A percentile compares a stretch with the other conserved stretches of the same genome.
phyloP scores from a whole-genome alignment of 2,888 invertebrate species.

The Tridacna gigas region DNA sequence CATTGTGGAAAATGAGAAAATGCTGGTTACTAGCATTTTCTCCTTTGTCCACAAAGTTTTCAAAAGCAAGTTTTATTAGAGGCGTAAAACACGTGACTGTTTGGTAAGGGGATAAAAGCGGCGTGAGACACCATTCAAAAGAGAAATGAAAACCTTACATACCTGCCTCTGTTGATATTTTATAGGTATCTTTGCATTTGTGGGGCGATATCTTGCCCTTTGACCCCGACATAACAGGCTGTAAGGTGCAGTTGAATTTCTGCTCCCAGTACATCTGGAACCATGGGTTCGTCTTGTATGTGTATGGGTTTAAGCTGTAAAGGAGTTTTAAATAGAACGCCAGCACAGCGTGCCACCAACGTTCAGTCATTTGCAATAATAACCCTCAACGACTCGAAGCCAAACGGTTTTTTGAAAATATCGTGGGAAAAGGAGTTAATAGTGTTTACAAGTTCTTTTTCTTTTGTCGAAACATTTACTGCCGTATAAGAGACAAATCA shows the following conservation, averaged over 20 bases:
- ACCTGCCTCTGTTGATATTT: constrained; percentile 3
- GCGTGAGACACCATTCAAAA: background rate
- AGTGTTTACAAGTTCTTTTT: too few species aligned
- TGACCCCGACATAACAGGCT: background rate
- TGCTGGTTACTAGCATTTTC: background rate
- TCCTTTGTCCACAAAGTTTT: background rate
- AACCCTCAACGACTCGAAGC: too few species aligned
- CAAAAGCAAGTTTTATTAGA: background rate
- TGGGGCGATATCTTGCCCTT: background rate
- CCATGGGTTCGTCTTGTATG: constrained; percentile 84
- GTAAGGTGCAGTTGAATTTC: constrained; percentile 83
- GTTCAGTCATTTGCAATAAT: too few species aligned
- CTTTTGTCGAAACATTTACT: too few species aligned
- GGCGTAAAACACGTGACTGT: background rate
- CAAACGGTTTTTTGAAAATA: too few species aligned
- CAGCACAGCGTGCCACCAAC: too few species aligned
- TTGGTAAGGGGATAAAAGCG: background rate
- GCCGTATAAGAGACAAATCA: too few species aligned
- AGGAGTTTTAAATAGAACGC: too few species aligned
- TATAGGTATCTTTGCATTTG: background rate
- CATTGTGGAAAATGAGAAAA: too few species aligned
- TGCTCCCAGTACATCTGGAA: constrained; percentile 86
- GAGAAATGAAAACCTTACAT: background rate
- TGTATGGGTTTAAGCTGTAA: constrained; percentile 38
- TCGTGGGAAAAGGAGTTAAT: too few species aligned